Conservation (phyloP, 1,140 invertebrate species). For the Ectropis grisescens region DNA sequence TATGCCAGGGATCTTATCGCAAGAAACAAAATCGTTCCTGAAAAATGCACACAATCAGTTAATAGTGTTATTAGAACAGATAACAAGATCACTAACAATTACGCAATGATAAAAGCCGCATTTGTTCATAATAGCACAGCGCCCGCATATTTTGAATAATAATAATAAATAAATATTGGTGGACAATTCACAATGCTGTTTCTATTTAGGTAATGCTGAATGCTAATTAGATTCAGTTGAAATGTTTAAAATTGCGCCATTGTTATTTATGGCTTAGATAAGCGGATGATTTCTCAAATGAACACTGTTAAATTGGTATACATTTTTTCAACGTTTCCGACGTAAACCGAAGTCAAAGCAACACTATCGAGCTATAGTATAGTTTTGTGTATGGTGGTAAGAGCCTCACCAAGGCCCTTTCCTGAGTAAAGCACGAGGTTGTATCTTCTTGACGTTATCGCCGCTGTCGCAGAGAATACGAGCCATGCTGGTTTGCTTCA, state of each 20-base stretch:
- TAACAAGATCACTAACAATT: no score
- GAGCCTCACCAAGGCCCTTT: background rate
- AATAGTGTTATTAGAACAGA: no score
- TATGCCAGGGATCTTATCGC: background rate
- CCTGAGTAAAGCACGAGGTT: constrained; percentile 12
- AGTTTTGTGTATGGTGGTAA: no score
- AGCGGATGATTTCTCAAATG: background rate
- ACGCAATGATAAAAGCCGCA: no score
- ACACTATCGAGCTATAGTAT: no score
- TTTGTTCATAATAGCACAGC: background rate
- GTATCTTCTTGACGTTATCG: constrained; percentile 62
- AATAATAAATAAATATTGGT: background rate
- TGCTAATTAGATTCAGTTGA: background rate
- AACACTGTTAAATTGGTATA: no score
- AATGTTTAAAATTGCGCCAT: background rate
- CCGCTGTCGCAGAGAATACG: constrained; percentile 88
- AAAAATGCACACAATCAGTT: background rate
- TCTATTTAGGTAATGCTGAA: background rate
- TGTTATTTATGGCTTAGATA: background rate
- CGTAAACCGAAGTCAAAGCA: no score
- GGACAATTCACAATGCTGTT: background rate
- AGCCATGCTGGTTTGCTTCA: constrained; percentile 82
- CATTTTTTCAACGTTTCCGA: no score
- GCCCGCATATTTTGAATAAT: background rate
- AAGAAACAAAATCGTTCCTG: background rate